Percentiles rank a stretch among this genome's conserved stretches.
phyloP scores from a whole-genome alignment of 2,888 invertebrate species.

The Epistrophella euchroma region DNA sequence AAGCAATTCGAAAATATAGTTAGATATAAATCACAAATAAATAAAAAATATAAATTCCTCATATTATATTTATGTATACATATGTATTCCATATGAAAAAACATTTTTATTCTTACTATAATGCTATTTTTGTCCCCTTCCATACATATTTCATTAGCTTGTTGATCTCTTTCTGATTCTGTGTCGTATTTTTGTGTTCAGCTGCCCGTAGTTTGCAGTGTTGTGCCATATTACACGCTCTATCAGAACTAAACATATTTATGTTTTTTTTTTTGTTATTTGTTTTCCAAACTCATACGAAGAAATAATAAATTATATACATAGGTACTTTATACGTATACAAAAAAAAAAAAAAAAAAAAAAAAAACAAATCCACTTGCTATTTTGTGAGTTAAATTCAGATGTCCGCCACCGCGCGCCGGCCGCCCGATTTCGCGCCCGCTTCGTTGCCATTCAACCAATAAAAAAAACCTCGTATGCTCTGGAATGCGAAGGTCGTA shows the following conservation, averaged over 20 bases:
- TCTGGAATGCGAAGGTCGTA: conserved; percentile 76
- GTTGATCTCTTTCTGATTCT: conserved; percentile 52
- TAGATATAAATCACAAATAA: conserved; percentile 31
- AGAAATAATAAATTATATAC: conserved; percentile 31
- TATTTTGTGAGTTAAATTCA: conserved; percentile 71
- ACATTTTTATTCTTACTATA: conserved; percentile 61
- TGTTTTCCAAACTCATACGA: conserved; percentile 36
- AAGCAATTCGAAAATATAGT: conserved; percentile 38
- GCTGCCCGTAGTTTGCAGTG: not conserved
- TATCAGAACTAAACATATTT: conserved; percentile 44
- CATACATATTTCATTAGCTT: conserved; percentile 59
- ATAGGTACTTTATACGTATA: not conserved
- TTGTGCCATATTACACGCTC: conserved; percentile 34
- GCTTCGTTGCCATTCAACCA: conserved; percentile 59
- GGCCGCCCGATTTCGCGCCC: conserved; percentile 38
- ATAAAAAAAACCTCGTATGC: conserved; percentile 75
- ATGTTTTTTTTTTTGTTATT: conserved; percentile 2
- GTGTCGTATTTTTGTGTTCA: conserved; percentile 3
- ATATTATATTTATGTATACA: not conserved
- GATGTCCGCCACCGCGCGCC: conserved; percentile 52
- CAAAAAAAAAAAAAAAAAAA: conserved; percentile 50
- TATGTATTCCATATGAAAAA: conserved; percentile 50
- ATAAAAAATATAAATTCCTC: conserved; percentile 56
- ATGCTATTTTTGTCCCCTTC: conserved; percentile 68
- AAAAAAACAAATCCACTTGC: conserved; percentile 66